Evolutionary conservation across 2,797 vertebrate genomes (phyloP).

Genomic region (Eulemur mongoz): DNA sequence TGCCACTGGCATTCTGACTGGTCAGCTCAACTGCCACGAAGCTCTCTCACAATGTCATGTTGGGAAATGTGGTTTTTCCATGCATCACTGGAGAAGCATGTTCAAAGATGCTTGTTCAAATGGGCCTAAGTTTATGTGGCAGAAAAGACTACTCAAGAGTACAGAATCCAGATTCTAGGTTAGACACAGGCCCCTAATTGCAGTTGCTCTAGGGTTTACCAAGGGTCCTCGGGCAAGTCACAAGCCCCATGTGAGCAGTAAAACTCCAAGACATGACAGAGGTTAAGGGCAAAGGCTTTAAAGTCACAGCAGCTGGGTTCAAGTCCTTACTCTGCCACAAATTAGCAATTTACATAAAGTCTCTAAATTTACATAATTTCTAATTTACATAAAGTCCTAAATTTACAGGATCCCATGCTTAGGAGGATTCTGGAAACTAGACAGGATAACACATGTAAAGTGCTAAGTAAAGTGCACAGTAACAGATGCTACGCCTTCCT

Average conservation of each 20-base stretch:
- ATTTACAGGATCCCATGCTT: not conserved
- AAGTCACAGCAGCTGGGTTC: not conserved
- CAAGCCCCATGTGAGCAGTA: not conserved
- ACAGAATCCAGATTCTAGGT: not conserved
- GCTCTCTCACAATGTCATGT: accelerated
- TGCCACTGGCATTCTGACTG: not conserved
- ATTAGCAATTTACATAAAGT: not conserved
- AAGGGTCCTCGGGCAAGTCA: not conserved
- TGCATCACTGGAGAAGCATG: not conserved
- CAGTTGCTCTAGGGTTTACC: not conserved
- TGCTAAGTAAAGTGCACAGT: accelerated
- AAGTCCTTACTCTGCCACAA: not conserved
- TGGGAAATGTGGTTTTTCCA: not conserved
- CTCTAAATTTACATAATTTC: not conserved
- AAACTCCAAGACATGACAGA: not conserved
- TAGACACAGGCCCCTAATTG: not conserved
- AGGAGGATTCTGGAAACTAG: not conserved
- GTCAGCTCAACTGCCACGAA: not conserved
- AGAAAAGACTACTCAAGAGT: not conserved
- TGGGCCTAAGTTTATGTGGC: not conserved
- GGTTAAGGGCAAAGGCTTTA: not conserved
- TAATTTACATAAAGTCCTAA: not conserved
- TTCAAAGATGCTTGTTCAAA: not conserved
- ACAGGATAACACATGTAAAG: not conserved
- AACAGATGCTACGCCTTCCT: not conserved